Evolutionary conservation across 2,797 vertebrate genomes (phyloP), one percentile per base, ranked within the genome.

Genomic region (Sebastes elongatus): DNA sequence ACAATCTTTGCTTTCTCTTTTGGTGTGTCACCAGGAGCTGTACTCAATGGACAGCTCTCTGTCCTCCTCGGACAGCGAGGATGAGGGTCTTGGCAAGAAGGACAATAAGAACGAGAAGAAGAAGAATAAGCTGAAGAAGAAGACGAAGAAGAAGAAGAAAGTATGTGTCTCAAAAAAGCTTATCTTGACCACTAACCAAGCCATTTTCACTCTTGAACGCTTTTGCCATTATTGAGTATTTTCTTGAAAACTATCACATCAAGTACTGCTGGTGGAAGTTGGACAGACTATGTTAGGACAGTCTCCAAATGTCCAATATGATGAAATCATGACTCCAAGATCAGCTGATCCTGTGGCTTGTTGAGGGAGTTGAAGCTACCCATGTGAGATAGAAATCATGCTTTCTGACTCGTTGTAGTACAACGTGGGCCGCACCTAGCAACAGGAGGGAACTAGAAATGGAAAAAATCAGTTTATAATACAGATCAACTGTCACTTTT

Each of bases 31-130:
- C 42, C 62, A 92, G 90, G 71, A 78, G 16, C 5, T 61, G 18
- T 66, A 61, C 71, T 83, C 92, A 1, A 5, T 38, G 0, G 88
- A 93, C 66, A 94, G 90, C 70, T 93, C 89, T 22, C n/a, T 20
- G 16, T 90, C 80, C 13, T 92, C 88, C 18, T 76, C 71, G 1
- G 93, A 94, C 71, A 93, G 91, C 4, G 92, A 93, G 8, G 91
- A 93, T 38, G 93, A 95, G 63, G 88, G 68, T 2, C 35, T 84
- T 0, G 35, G 83, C 68, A 84, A 92, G 71, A 93, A 89, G 70
- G 69, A 83, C n/a, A 87, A 90, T 42, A 93, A 93, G 82, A 27
- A 53, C 0, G 11, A 38, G 64, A 38, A 38, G 69, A 38, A 38
- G 69, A 82, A 88, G 69, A 38, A 38, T 67, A 82, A 88, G 56